Base-by-base conservation (phyloP, 2,797 vertebrate genomes). In the Fringilla coelebs region DNA sequence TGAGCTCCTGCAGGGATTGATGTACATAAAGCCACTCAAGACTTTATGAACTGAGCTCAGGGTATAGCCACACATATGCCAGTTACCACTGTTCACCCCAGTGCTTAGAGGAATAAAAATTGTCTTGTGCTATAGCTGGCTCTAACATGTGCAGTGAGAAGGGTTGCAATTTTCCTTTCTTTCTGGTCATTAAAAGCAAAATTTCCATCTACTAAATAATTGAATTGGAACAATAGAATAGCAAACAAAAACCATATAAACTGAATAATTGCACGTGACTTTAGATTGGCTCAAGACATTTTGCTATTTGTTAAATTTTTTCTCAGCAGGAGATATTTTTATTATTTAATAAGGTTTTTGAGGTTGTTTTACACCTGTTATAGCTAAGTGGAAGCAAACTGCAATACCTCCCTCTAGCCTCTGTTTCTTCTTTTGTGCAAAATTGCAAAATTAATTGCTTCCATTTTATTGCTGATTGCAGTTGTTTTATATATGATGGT, bases 1-100 rank as follows among this genome's bases (percentile, higher is more conserved):
- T 20, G 25, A 26, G 13, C 9, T 62, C 29, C 22, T 83, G 45
- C 34, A 54, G 34, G 24, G 17, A 40, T 17, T 83, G 58, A n/a
- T 45, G 43, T 4, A 22, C 13, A 5, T 25, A 25, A 32, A 88
- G 9, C 11, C 26, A 28, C 8, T 25, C 34, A 55, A 36, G 20
- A 16, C 4, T 15, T 52, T 4, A 4, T 58, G 26, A 67, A 11
- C 18, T 19, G 20, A 62, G 22, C 32, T 71, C 49, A 40, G n/a
- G 7, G 11, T 1, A 0, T 36, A 62, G 22, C 21, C 17, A 67
- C 32, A 25, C 2, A 10, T 46, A 3, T 38, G 9, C 29, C 46
- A 11, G 10, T 61, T 38, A 48, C 7, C 17, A 62, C 29, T 11
- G 7, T 60, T 65, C 45, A 68, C 21, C 9, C 16, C 32, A 20